These are phyloP conservation scores for Eurytoma californica DNA, from an alignment of 2,888 invertebrate genomes.

Conservation along the genomic window DNA sequence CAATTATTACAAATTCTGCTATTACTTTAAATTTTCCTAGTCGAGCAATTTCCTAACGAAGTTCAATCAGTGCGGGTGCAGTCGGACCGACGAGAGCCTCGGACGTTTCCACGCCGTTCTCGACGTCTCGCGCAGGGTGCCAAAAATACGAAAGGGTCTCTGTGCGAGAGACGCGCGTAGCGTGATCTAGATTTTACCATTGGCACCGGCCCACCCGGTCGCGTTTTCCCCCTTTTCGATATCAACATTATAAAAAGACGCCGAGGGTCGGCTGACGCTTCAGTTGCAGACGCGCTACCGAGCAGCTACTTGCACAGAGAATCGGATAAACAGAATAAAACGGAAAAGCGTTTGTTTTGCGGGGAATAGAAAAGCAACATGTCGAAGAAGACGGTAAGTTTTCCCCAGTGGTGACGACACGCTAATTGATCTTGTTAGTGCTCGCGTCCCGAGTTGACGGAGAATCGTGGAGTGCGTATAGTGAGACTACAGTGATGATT, in stretches of 20 bases:
- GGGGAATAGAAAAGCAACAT: neutral
- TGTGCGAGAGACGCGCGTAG: slow-evolving; percentile 38
- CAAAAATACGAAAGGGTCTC: slow-evolving; percentile 32
- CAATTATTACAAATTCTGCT: too few relatives aligned
- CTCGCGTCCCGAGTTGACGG: neutral
- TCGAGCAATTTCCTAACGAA: neutral
- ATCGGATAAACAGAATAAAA: neutral
- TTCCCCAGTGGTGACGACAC: neutral
- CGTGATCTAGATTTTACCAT: slow-evolving; percentile 64
- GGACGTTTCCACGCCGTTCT: slow-evolving; percentile 19
- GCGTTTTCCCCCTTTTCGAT: slow-evolving; percentile 62
- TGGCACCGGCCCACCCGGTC: slow-evolving; percentile 57
- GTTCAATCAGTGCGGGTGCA: neutral
- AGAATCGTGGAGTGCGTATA: neutral
- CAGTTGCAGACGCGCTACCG: slow-evolving; percentile 19
- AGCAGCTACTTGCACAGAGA: neutral
- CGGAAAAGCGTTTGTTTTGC: neutral
- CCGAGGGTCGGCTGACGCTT: neutral
- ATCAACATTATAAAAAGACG: slow-evolving; percentile 51
- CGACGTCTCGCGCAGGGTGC: slow-evolving; percentile 7
- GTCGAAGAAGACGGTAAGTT: slow-evolving; percentile 46
- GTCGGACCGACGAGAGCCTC: too few relatives aligned
- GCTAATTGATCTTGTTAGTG: slow-evolving; percentile 32
- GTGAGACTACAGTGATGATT: neutral
- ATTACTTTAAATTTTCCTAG: neutral